A percentile compares a stretch with the other conserved stretches of the same genome.
These are phyloP conservation scores for Habrosyne pyritoides DNA, from an alignment of 2,888 invertebrate genomes.

Conservation along the genomic window DNA sequence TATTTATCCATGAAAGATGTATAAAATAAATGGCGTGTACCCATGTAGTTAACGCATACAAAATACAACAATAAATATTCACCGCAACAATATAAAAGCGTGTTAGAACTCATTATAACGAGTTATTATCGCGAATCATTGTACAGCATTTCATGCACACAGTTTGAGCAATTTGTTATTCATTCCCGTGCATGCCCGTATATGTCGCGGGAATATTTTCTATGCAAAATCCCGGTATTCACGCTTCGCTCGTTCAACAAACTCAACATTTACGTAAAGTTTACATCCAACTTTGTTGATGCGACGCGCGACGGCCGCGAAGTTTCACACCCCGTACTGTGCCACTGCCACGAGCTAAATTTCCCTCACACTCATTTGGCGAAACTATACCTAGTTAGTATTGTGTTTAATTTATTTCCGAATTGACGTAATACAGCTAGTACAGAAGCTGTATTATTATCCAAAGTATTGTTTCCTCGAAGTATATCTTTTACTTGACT, in stretches of 20 bases:
- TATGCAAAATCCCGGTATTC: constrained; percentile 12
- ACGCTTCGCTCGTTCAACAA: constrained; percentile 9
- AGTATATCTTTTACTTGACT: no score
- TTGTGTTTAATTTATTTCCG: neutral
- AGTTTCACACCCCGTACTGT: constrained; percentile 1
- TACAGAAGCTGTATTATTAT: no score
- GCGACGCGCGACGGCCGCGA: constrained; percentile 7
- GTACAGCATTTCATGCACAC: constrained; percentile 2
- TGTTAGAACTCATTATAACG: neutral
- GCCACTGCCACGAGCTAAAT: constrained; percentile 27
- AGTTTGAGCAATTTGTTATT: constrained; percentile 9
- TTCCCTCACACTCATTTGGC: constrained; percentile 32
- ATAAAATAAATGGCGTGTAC: neutral
- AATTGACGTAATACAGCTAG: no score
- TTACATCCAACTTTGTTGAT: constrained; percentile 28
- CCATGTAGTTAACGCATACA: neutral
- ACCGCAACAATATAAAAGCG: constrained; percentile 4
- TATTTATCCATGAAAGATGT: no score
- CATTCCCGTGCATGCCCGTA: constrained; percentile 5
- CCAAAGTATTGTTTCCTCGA: no score
- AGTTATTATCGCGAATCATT: neutral
- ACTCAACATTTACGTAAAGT: constrained; percentile 29
- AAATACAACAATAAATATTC: neutral
- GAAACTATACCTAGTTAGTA: constrained; percentile 34
- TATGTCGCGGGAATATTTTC: constrained; percentile 8